Conservation (phyloP, 2,113 vertebrate genomes). For the Gadus macrocephalus region DNA sequence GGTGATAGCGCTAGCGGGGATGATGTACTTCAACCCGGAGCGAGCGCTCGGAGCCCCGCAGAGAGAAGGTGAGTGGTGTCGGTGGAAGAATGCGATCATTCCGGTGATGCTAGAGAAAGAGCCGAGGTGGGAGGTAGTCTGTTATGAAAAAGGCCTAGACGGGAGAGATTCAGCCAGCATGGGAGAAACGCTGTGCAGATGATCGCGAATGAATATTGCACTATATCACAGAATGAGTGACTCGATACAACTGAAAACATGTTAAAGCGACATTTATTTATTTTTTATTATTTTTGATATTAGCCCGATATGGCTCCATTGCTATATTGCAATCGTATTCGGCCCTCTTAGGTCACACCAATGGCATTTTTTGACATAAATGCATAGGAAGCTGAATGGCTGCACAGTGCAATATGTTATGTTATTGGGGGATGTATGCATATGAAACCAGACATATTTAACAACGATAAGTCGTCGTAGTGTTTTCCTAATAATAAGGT, state of each 20-base stretch:
- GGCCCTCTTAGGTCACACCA: slow-evolving; percentile 27
- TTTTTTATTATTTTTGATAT: too few species aligned
- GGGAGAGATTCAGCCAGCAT: slow-evolving; percentile 23
- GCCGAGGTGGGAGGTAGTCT: slow-evolving; percentile 30
- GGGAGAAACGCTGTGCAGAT: slow-evolving; percentile 23
- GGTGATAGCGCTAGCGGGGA: slow-evolving; percentile 75
- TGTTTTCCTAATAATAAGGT: neutral
- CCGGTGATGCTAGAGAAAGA: slow-evolving; percentile 57
- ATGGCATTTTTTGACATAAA: slow-evolving; percentile 38
- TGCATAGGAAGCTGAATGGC: too few species aligned
- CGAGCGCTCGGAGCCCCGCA: slow-evolving; percentile 85
- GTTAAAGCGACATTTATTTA: too few species aligned
- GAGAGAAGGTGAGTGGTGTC: slow-evolving; percentile 81
- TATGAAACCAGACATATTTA: too few species aligned
- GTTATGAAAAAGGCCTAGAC: slow-evolving; percentile 47
- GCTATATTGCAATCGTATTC: slow-evolving; percentile 4
- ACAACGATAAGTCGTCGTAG: neutral
- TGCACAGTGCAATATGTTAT: too few species aligned
- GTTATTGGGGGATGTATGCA: too few species aligned
- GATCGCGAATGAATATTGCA: slow-evolving; percentile 39
- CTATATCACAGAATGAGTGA: slow-evolving; percentile 2
- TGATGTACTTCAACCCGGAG: slow-evolving; percentile 81
- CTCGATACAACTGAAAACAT: too few species aligned
- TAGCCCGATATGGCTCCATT: neutral
- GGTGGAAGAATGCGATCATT: slow-evolving; percentile 30